These are phyloP conservation scores for Himalopsyche phryganea DNA, from an alignment of 1,140 invertebrate species.

Conservation along the genomic window DNA sequence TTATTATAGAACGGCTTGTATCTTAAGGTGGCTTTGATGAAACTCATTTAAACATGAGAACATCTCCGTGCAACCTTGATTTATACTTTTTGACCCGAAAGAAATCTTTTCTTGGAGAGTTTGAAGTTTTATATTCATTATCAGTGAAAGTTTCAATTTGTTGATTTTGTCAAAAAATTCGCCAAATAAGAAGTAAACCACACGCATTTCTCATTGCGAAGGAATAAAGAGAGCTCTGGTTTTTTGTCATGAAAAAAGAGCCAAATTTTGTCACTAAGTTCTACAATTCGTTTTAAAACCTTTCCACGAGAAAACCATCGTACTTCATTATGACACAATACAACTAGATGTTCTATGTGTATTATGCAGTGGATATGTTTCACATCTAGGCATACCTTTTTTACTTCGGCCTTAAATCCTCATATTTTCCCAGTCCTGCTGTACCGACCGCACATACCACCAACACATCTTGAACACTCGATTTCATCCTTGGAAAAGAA, in stretches of 20 bases:
- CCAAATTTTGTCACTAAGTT: background rate
- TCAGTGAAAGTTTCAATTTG: background rate
- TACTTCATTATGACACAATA: background rate
- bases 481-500: background rate
- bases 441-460: background rate
- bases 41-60: background rate
- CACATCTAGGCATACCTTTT: background rate
- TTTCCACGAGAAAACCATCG: background rate
- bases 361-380: background rate
- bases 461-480: background rate
- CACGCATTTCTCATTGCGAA: background rate
- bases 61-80: too few relatives aligned
- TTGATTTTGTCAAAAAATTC: background rate
- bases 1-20: too few relatives aligned
- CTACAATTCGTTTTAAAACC: conserved; percentile 7
- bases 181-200: background rate
- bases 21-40: too few relatives aligned
- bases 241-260: background rate
- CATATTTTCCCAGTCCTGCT: background rate
- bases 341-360: background rate
- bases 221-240: background rate
- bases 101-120: background rate
- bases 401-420: background rate
- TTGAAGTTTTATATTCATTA: background rate
- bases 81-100: background rate